Conservation (phyloP, 1,140 invertebrate genomes). For the Zophobas atratus region DNA sequence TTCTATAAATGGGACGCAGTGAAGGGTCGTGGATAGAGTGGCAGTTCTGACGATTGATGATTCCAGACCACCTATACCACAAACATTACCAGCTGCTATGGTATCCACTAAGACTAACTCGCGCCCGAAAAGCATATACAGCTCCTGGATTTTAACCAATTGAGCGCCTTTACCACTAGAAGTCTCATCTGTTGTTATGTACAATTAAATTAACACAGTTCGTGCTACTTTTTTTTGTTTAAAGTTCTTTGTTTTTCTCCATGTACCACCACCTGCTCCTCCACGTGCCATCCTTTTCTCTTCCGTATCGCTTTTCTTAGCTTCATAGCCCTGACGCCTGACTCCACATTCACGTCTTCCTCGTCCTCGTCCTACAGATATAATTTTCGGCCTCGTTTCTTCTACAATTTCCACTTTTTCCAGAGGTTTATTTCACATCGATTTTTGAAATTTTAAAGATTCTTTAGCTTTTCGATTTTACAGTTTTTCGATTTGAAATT, state of each 20-base stretch:
- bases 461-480: too few relatives aligned
- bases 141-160: conserved; percentile 75
- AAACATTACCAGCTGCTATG: conserved; percentile 91
- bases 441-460: too few relatives aligned
- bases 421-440: too few relatives aligned
- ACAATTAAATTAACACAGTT: neutral
- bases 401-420: too few relatives aligned
- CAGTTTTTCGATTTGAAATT: too few relatives aligned
- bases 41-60: conserved; percentile 90
- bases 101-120: conserved; percentile 87
- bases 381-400: too few relatives aligned
- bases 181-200: neutral
- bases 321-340: conserved; percentile 87
- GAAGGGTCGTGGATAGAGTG: conserved; percentile 87
- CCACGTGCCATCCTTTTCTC: conserved; percentile 93
- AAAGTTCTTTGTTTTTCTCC: conserved; percentile 98
- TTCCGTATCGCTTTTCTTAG: conserved; percentile 95
- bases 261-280: conserved; percentile 95
- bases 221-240: conserved; percentile 91
- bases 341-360: conserved; percentile 95
- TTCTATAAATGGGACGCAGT: conserved; percentile 93
- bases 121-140: conserved; percentile 95
- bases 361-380: conserved; percentile 54
- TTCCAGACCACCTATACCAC: conserved; percentile 90
- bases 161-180: conserved; percentile 62